phyloP scores from a whole-genome alignment of 2,888 invertebrate genomes.

The Uloborus plumipes region DNA sequence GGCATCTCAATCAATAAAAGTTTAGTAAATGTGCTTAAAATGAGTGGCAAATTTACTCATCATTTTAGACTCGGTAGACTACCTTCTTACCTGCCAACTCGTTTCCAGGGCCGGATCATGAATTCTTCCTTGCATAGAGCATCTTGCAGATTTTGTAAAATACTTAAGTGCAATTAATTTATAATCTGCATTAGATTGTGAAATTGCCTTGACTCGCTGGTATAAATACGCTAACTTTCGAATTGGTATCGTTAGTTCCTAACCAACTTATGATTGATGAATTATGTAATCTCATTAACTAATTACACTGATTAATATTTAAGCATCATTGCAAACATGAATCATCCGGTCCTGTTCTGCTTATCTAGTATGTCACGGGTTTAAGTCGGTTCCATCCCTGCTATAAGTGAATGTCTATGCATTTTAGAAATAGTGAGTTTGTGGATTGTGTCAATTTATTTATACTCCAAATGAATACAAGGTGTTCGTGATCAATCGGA shows the following conservation, averaged over 20 bases:
- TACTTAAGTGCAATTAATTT: no score
- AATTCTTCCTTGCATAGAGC: background rate
- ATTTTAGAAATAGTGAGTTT: conserved; percentile 22
- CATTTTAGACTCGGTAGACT: conserved; percentile 10
- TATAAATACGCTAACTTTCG: no score
- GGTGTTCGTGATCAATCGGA: background rate
- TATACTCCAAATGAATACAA: conserved; percentile 14
- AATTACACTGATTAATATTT: no score
- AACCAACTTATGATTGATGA: no score
- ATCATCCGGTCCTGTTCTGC: conserved; percentile 27
- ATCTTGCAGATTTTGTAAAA: no score
- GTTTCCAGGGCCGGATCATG: conserved; percentile 33
- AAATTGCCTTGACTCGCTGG: no score
- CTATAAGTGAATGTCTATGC: conserved; percentile 32
- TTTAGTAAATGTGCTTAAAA: conserved; percentile 22
- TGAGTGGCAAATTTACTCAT: conserved; percentile 20
- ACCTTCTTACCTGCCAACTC: conserved; percentile 18
- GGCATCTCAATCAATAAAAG: conserved; percentile 7
- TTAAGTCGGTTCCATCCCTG: conserved; percentile 47
- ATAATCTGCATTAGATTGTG: no score
- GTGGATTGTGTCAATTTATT: conserved; percentile 19
- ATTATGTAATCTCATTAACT: no score
- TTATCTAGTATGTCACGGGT: conserved; percentile 32
- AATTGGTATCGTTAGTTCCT: no score
- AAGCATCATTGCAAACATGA: no score